These are phyloP conservation scores for Nephrotoma flavescens DNA, from an alignment of 2,888 invertebrate species.

Conservation along the genomic window DNA sequence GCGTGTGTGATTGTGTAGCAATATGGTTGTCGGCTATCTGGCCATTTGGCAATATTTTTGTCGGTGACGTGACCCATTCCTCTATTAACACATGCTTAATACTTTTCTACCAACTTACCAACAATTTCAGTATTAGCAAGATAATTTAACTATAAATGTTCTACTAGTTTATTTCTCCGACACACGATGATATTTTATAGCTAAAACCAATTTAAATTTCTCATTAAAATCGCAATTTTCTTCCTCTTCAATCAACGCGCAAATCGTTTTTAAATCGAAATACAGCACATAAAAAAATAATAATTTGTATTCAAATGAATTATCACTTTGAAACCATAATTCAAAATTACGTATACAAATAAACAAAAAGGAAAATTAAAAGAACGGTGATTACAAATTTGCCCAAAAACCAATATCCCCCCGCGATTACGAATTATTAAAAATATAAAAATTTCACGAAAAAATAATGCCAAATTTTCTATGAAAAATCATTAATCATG, in stretches of 20 bases:
- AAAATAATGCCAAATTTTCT: not conserved
- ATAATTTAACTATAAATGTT: too few relatives aligned
- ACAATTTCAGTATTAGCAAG: too few relatives aligned
- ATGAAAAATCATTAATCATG: not conserved
- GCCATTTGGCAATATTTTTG: too few relatives aligned
- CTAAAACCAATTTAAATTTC: not conserved
- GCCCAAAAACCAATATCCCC: not conserved
- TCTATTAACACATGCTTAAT: too few relatives aligned
- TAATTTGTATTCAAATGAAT: not conserved
- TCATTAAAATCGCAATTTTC: not conserved
- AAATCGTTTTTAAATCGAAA: not conserved
- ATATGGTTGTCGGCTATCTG: too few relatives aligned
- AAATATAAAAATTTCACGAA: not conserved
- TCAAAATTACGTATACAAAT: not conserved
- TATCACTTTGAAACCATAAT: not conserved
- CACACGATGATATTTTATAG: not conserved
- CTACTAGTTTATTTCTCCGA: too few relatives aligned
- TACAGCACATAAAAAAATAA: not conserved
- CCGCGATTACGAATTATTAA: not conserved
- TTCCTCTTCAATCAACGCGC: not conserved
- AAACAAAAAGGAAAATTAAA: not conserved
- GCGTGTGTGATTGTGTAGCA: too few relatives aligned
- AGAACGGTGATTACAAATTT: not conserved
- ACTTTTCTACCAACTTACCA: too few relatives aligned
- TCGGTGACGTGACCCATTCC: too few relatives aligned